Base-by-base conservation (phyloP, 1,140 invertebrate species). In the Drosophila aff. region DNA sequence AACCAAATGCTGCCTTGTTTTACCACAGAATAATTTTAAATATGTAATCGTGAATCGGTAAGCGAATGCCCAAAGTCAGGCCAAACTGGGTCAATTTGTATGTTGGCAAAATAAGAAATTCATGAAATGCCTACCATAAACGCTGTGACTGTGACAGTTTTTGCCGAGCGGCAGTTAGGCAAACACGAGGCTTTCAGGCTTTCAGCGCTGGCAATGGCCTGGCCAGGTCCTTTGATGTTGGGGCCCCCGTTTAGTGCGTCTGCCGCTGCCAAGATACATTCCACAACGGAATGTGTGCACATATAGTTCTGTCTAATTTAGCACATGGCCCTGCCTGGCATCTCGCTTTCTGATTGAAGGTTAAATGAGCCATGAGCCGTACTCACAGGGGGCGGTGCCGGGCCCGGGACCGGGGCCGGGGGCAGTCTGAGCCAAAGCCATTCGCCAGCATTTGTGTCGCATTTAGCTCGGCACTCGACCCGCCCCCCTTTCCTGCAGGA, bases 281-380 rank as follows among this genome's bases (percentile, higher is more conserved):
- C 67, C 69, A 50, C 53, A 72, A 40, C 53, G 16, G 53, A 57
- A 73, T 73, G 46, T 41, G 43, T 47, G 49, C 68, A 72, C 43
- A 67, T 44, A 67, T 69, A 57, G 75, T 79, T 81, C 66, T 65
- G 82, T 69, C 61, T 86, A 86, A 86, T 86, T 86, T 82, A 82
- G 83, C 73, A 76, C 66, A 79, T 55, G 68, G 78, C 67, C 68
- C 68, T 73, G 66, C 67, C 47, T 79, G 46, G 60, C 78, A 60
- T 52, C 75, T 52, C 67, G 69, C 85, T 81, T 57, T 79, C 75
- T 90, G 85, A 90, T 90, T 90, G 85, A 90, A 90, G 85, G 85
- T 79, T 90, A 90, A 90, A 90, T 90, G 85, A 90, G 85, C 75
- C 85, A 76, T 82, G 78, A 73, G 69, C 68, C 50, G 28, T 21